Percentiles rank a stretch among this genome's conserved stretches.
phyloP scores from a whole-genome alignment of 2,888 invertebrate genomes.

The Lasioglossum figueresi region DNA sequence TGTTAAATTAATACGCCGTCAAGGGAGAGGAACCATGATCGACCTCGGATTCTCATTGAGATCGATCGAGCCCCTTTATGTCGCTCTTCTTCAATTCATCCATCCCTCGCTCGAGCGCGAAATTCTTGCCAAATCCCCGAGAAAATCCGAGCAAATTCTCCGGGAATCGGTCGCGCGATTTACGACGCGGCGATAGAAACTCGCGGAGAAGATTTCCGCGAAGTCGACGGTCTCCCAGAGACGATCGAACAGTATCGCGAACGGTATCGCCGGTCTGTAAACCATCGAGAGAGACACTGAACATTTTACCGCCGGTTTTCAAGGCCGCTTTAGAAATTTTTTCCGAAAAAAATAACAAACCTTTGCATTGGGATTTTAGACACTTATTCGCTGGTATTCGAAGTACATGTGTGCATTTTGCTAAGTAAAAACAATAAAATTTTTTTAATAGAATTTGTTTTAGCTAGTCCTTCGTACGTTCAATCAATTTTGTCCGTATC shows the following conservation, averaged over 20 bases:
- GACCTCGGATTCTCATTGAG: constrained; percentile 5
- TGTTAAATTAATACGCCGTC: not conserved
- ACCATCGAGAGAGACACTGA: not conserved
- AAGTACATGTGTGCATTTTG: no score
- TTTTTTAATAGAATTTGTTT: not conserved
- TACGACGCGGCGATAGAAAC: not conserved
- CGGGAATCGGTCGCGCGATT: not conserved
- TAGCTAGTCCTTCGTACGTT: no score
- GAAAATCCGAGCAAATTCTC: not conserved
- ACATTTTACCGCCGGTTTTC: not conserved
- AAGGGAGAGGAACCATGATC: not conserved
- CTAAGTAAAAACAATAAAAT: no score
- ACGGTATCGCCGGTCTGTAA: not conserved
- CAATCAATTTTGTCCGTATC: no score
- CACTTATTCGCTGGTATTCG: no score
- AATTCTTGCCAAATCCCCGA: constrained; percentile 12
- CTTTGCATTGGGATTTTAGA: no score
- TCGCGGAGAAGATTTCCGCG: not conserved
- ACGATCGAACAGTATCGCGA: not conserved
- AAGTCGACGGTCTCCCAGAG: not conserved
- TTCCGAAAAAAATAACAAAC: not conserved
- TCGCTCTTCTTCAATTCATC: not conserved
- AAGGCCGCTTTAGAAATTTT: no score
- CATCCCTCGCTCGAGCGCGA: not conserved
- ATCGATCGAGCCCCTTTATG: constrained; percentile 3